Base-by-base conservation (phyloP, 2,888 invertebrate genomes). In the Lamproptera curius region DNA sequence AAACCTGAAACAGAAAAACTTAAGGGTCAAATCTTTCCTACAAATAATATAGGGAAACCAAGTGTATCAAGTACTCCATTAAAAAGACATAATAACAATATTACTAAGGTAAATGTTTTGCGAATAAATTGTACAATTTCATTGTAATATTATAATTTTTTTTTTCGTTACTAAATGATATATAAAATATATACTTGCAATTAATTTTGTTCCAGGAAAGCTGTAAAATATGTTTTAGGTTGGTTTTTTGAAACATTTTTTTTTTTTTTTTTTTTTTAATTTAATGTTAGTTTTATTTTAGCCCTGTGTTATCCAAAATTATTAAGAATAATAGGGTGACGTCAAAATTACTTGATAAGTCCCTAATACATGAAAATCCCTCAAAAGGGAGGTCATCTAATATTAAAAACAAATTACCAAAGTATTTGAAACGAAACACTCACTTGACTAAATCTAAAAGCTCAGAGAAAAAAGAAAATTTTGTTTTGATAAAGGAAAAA, bases 191-290 rank as follows among this genome's bases (percentile, higher is more conserved):
- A 20, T 20, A 20, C 4, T 20, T n/a, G n/a, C n/a, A n/a, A n/a
- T n/a, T n/a, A n/a, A 20, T 40, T 9, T 15, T 39, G 37, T 78
- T 76, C 20, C 63, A 82, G 82, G 70, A 67, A 31, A 50, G 67
- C 11, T 66, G 73, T 1, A 80, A 74, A 54, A 55, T 67, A 37
- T 47, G 53, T 14, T 46, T 63, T 37, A 70, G 73, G 81, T 76
- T 66, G 54, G 62, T 49, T 26, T 5, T 26, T 40, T 16, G 14
- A 35, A 20, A 16, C 13, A 26, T 11, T 23, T 16, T 42, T 28
- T 2, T 17, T 6, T 20, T 5, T 5, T 20, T 20, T 20, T 20
- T 20, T 5, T 6, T 2, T 31, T 31, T 31, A n/a, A 2, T 31
- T 31, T 31, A 10, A n/a, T n/a, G n/a, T n/a, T n/a, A n/a, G 4